Conservation (phyloP, 1,140 invertebrate genomes). For the Cydia fagiglandana region DNA sequence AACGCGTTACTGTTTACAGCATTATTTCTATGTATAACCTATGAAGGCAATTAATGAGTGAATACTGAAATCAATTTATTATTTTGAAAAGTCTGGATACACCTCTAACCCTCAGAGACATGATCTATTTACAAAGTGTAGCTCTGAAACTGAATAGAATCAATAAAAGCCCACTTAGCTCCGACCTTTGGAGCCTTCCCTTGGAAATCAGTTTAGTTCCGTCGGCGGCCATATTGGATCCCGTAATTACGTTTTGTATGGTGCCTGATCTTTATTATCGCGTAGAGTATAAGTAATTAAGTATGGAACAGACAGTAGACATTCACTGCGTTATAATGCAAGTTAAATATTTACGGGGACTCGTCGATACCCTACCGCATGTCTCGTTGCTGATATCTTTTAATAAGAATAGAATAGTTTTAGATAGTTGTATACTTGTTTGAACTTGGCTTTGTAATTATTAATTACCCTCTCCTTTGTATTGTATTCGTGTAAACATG, state of each 20-base stretch:
- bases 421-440: no score
- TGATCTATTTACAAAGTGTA: background rate
- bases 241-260: background rate
- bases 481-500: no score
- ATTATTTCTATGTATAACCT: no score
- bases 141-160: background rate
- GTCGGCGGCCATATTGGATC: background rate
- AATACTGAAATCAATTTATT: no score
- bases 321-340: background rate
- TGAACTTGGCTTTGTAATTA: no score
- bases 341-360: background rate
- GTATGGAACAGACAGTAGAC: background rate
- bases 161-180: background rate
- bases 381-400: no score
- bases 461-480: no score
- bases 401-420: no score
- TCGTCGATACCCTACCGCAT: no score
- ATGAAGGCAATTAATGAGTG: no score
- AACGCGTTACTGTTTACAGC: no score
- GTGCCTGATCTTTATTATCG: background rate
- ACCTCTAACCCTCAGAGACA: background rate
- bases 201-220: background rate
- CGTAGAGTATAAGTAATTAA: background rate
- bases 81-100: no score
- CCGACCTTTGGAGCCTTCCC: background rate